Percentiles rank a stretch among this genome's conserved stretches.
Evolutionary conservation across 2,888 invertebrate genomes (phyloP).

Genomic region (Boloria euphrosyne): DNA sequence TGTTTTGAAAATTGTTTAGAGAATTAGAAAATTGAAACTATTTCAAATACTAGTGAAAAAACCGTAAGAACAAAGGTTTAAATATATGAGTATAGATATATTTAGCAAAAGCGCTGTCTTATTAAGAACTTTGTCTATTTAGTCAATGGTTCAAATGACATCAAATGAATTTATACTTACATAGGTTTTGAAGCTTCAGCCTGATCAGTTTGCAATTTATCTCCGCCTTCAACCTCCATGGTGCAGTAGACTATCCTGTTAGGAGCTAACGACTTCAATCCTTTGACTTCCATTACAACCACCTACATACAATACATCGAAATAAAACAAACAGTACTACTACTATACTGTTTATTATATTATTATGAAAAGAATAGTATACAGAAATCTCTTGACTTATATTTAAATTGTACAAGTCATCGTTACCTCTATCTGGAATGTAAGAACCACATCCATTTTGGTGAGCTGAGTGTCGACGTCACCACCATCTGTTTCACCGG

Average conservation of each 20-base stretch:
- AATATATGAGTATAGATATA: too few species aligned
- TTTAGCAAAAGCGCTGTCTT: too few species aligned
- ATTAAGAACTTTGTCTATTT: too few species aligned
- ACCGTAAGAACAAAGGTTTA: too few species aligned
- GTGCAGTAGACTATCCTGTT: constrained; percentile 99
- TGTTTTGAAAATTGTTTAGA: too few species aligned
- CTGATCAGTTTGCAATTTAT: constrained; percentile 99
- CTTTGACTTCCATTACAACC: constrained; percentile 99
- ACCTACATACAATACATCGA: constrained; percentile 82
- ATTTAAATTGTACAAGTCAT: neutral
- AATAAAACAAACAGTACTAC: neutral
- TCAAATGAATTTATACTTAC: constrained; percentile 78
- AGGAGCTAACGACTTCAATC: constrained; percentile 96
- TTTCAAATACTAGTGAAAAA: too few species aligned
- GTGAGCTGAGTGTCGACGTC: constrained; percentile 97
- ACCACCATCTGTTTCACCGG: constrained; percentile 97
- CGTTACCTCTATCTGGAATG: constrained; percentile 96
- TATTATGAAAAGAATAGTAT: neutral
- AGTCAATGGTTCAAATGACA: too few species aligned
- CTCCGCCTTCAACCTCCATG: constrained; percentile 99
- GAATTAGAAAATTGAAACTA: too few species aligned
- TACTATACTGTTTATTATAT: neutral
- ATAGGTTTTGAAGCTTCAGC: constrained; percentile 99
- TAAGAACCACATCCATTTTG: constrained; percentile 98
- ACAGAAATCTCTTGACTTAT: neutral